phyloP scores from a whole-genome alignment of 2,888 invertebrate genomes.

The Tholera decimalis region DNA sequence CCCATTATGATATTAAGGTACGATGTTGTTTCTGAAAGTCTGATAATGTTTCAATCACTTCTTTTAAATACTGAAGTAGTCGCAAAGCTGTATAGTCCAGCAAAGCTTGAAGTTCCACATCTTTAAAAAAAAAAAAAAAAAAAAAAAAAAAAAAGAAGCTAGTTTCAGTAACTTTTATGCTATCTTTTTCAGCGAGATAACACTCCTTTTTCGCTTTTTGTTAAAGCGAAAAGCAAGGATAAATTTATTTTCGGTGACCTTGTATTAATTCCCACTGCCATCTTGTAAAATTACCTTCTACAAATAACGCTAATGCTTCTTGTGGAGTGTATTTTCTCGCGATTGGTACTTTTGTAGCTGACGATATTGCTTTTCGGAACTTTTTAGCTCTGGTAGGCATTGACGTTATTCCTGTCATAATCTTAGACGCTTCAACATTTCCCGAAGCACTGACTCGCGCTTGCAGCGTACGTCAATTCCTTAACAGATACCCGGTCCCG shows the following conservation, averaged over 20 bases:
- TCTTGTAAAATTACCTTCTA: constrained; percentile 10
- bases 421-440: no score
- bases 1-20: constrained; percentile 1
- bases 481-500: neutral
- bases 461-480: neutral
- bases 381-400: neutral
- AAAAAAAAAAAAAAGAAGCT: no score
- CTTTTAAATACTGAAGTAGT: neutral
- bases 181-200: neutral
- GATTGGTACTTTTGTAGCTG: constrained; percentile 1
- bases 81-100: constrained; percentile 5
- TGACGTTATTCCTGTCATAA: neutral
- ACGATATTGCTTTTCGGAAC: neutral
- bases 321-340: constrained; percentile 1
- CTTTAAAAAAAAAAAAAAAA: no score
- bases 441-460: neutral
- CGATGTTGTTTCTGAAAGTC: neutral
- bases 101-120: constrained; percentile 6
- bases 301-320: constrained; percentile 15
- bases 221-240: neutral
- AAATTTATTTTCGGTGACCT: constrained; percentile 1
- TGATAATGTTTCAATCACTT: neutral
- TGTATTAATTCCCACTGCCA: constrained; percentile 12
- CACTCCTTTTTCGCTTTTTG: constrained; percentile 6
- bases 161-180: constrained; percentile 2